Percentiles rank a stretch among this genome's conserved stretches.
Evolutionary conservation across 2,797 vertebrate genomes (phyloP).

Genomic region (Phoebastria nigripes): DNA sequence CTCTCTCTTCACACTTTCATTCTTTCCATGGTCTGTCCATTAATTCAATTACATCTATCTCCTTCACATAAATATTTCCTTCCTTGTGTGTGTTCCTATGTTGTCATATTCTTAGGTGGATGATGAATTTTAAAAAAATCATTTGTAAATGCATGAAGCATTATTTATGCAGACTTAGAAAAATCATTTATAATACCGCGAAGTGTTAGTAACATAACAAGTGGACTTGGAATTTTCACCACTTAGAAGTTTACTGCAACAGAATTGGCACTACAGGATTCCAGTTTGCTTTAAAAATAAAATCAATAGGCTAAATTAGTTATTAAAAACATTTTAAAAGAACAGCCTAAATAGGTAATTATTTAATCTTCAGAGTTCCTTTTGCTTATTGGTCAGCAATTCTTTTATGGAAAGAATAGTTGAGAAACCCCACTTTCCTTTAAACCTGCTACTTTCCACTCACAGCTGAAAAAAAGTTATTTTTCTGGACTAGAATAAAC

Average conservation of each 20-base stretch:
- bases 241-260: neutral
- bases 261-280: neutral
- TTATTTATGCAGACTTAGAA: neutral
- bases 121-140: neutral
- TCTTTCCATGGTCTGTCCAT: neutral
- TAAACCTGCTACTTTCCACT: neutral
- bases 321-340: neutral
- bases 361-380: neutral
- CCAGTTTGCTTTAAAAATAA: neutral
- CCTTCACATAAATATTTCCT: neutral
- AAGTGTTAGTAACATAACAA: neutral
- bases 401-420: neutral
- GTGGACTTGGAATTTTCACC: neutral
- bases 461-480: neutral
- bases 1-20: neutral
- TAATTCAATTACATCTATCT: neutral
- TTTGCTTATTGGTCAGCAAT: neutral
- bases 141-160: neutral
- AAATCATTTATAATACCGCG: neutral
- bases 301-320: neutral
- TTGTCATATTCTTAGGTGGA: neutral
- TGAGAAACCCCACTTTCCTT: neutral
- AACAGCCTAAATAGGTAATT: neutral
- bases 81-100: neutral
- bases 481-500: neutral